Percentiles rank a stretch among this genome's conserved stretches.
Evolutionary conservation across 2,113 vertebrate genomes (phyloP).

Genomic region (Sprattus sprattus): DNA sequence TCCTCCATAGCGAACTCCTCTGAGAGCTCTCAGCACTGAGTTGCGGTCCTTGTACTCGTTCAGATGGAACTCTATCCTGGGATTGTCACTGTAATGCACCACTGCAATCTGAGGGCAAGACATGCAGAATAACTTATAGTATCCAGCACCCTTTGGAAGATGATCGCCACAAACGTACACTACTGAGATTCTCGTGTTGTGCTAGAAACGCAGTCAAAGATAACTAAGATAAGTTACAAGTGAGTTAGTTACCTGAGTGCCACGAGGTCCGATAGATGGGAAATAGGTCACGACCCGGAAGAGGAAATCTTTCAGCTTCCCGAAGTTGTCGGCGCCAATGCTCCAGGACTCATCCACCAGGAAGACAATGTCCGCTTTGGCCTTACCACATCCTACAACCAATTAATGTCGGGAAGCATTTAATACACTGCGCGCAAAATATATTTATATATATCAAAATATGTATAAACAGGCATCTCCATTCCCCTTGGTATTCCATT

Average conservation of each 20-base stretch:
- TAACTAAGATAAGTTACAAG: too few species aligned
- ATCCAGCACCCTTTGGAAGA: neutral
- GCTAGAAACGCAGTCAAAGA: too few species aligned
- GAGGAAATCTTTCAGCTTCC: slow-evolving; percentile 85
- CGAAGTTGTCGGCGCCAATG: slow-evolving; percentile 82
- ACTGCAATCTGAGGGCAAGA: slow-evolving; percentile 76
- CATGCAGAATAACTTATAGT: neutral
- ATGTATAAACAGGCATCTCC: neutral
- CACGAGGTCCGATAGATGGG: slow-evolving; percentile 77
- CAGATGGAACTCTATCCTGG: slow-evolving; percentile 79
- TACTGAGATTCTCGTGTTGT: too few species aligned
- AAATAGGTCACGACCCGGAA: slow-evolving; percentile 84
- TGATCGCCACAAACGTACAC: neutral
- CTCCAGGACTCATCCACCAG: slow-evolving; percentile 89
- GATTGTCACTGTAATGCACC: slow-evolving; percentile 84
- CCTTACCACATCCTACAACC: slow-evolving; percentile 77
- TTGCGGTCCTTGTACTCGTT: slow-evolving; percentile 76
- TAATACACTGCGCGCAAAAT: slow-evolving; percentile 25
- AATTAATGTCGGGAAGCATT: too few species aligned
- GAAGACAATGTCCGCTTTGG: slow-evolving; percentile 82
- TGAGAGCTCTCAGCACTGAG: slow-evolving; percentile 72
- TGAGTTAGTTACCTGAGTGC: slow-evolving; percentile 72
- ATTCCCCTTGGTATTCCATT: neutral
- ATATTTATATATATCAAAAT: neutral
- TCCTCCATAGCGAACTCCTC: slow-evolving; percentile 72